These are phyloP conservation scores for Oncorhynchus tshawytscha DNA, from an alignment of 2,113 vertebrate species.

Conservation along the genomic window DNA sequence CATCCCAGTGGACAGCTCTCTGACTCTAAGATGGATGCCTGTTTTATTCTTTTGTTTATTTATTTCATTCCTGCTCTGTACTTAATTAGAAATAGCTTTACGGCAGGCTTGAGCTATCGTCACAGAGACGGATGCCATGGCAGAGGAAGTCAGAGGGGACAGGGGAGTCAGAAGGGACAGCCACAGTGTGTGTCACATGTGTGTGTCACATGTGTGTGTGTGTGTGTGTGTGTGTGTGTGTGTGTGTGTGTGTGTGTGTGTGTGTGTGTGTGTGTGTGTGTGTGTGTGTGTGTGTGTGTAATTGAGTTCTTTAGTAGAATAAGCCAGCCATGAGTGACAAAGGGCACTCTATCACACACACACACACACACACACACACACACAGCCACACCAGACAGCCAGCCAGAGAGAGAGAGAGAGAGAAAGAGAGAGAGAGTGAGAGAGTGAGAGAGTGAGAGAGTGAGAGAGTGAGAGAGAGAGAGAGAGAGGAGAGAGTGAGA, in stretches of 20 bases:
- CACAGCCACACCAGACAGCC: not conserved
- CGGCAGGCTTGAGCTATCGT: not conserved
- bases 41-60: conserved; percentile 5
- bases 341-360: too few relatives aligned
- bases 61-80: not conserved
- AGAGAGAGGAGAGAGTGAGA: not conserved
- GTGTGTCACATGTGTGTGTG: not conserved
- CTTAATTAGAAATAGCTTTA: conserved; percentile 15
- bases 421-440: not conserved
- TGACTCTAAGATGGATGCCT: conserved; percentile 1
- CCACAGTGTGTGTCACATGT: not conserved
- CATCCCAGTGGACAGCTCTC: conserved; percentile 4
- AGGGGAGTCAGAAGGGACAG: not conserved
- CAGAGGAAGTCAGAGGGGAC: not conserved
- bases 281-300: too few relatives aligned
- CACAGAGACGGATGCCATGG: not conserved
- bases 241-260: too few relatives aligned
- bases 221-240: too few relatives aligned
- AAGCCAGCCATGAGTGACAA: too few relatives aligned
- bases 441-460: too few relatives aligned
- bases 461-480: too few relatives aligned
- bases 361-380: too few relatives aligned
- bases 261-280: too few relatives aligned
- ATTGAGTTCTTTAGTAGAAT: too few relatives aligned
- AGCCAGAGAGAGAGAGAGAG: not conserved